Base-by-base conservation (phyloP, 2,888 invertebrate species). In the Malthinus seriepunctatus region DNA sequence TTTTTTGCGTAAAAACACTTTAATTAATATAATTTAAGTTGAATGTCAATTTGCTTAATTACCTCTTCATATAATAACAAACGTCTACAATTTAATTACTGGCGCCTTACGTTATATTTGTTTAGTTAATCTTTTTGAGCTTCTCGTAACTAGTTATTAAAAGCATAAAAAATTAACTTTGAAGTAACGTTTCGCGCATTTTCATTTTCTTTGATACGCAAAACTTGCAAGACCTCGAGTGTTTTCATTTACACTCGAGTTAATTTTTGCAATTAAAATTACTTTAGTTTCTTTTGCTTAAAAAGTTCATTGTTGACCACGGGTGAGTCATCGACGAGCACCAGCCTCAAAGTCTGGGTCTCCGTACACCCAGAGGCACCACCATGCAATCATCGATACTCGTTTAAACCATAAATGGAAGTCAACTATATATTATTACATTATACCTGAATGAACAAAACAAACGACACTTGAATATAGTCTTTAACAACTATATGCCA, bases 261-360 rank as follows among this genome's bases (percentile, higher is more conserved):
- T 42, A 42, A 42, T 42, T 42, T 42, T 42, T 42, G 15, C 15
- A 42, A 42, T 42, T 42, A 42, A n/a, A 14, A 42, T 42, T 15
- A 39, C 14, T 14, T 42, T 42, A 12, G 39, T 42, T 15, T 23
- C 39, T 15, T 42, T 42, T n/a, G 38, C 39, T 15, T 42, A 42
- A 14, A 42, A 42, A 11, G 39, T 23, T 42, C 12, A 15, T 42
- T 42, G 23, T 42, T 42, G 39, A 46, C 54, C 54, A 48, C 42
- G 46, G n/a, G 50, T 60, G 60, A 60, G 51, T 60, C 60, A 60
- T 32, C 54, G 32, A 15, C 48, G 42, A 52, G 47, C 60, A 50
- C 55, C 60, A 55, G 55, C 46, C 51, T 32, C 35, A 56, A 51
- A 56, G 60, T 60, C 60, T 59, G 59, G 54, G 54, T 51, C 60